Percentiles rank a stretch among this genome's conserved stretches.
phyloP scores from a whole-genome alignment of 23 tunicate species.

The Ciona savignyi region DNA sequence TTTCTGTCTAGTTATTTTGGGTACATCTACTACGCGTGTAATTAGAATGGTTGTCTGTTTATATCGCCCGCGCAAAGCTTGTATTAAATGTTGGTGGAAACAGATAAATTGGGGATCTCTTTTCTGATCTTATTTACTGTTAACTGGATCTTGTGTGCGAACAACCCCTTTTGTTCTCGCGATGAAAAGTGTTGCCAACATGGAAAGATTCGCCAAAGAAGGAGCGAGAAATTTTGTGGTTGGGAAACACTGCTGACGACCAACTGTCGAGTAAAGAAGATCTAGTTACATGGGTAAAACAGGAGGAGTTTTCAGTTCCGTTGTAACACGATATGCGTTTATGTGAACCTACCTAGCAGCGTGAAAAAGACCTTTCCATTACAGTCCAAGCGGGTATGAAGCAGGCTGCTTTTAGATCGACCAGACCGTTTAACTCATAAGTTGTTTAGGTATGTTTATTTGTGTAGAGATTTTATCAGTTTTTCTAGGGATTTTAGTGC shows the following conservation, averaged over 20 bases:
- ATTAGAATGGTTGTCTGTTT: too few species aligned
- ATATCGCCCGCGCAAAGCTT: too few species aligned
- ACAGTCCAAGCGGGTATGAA: too few species aligned
- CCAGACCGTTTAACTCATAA: too few species aligned
- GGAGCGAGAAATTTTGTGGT: too few species aligned
- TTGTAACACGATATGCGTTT: neutral
- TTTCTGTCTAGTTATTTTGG: too few species aligned
- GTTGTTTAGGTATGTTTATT: neutral
- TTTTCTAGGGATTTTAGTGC: too few species aligned
- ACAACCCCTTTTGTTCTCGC: neutral
- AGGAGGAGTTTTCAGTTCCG: neutral
- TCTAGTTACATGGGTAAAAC: neutral
- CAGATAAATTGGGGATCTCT: too few species aligned
- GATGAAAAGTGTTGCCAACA: neutral
- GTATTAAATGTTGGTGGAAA: neutral
- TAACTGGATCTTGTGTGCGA: neutral
- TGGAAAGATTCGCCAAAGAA: too few species aligned
- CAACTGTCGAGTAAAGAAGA: neutral
- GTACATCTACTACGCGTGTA: too few species aligned
- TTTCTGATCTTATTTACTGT: neutral
- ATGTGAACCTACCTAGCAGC: neutral
- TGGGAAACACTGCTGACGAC: neutral
- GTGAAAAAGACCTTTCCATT: neutral
- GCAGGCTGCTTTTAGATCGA: too few species aligned
- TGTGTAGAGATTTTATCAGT: neutral